These are phyloP conservation scores for Colostygia pectinataria DNA, from an alignment of 2,888 invertebrate genomes.

Conservation along the genomic window DNA sequence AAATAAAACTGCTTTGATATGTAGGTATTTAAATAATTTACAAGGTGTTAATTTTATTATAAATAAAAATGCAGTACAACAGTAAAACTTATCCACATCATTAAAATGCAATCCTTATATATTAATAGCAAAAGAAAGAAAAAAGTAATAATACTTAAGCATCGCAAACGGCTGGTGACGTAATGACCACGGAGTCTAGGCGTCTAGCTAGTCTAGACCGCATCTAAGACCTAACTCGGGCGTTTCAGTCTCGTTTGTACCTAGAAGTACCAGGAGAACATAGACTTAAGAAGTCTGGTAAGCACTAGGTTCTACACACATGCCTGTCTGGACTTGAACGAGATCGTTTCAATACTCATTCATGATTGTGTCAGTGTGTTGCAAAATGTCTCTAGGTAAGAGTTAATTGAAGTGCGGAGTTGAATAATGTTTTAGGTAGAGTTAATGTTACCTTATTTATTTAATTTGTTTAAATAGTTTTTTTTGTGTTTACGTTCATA, in stretches of 20 bases:
- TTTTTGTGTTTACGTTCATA: too few species aligned
- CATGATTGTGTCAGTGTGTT: slow-evolving; percentile 7
- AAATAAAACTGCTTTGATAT: too few species aligned
- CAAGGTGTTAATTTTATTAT: background rate
- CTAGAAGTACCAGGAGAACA: slow-evolving; percentile 74
- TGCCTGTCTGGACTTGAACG: slow-evolving; percentile 26
- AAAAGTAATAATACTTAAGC: background rate
- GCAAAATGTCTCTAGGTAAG: background rate
- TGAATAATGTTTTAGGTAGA: background rate
- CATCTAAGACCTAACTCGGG: slow-evolving; percentile 32
- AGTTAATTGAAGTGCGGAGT: background rate
- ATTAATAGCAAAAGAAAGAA: slow-evolving; percentile 1
- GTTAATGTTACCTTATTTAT: too few species aligned
- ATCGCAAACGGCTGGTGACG: slow-evolving; percentile 8
- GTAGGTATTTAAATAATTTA: background rate
- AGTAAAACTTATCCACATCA: too few species aligned
- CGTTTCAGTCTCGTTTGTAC: slow-evolving; percentile 60
- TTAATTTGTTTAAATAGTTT: too few species aligned
- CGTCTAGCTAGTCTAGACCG: slow-evolving; percentile 26
- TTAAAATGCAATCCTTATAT: too few species aligned
- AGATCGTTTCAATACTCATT: slow-evolving; percentile 11
- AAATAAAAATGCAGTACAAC: too few species aligned
- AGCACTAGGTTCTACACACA: slow-evolving; percentile 61
- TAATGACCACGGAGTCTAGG: slow-evolving; percentile 22
- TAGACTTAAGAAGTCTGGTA: slow-evolving; percentile 46